Evolutionary conservation across 1,140 invertebrate species (phyloP), one percentile per base, ranked within the genome.

Genomic region (Andrena cerasifolii): DNA sequence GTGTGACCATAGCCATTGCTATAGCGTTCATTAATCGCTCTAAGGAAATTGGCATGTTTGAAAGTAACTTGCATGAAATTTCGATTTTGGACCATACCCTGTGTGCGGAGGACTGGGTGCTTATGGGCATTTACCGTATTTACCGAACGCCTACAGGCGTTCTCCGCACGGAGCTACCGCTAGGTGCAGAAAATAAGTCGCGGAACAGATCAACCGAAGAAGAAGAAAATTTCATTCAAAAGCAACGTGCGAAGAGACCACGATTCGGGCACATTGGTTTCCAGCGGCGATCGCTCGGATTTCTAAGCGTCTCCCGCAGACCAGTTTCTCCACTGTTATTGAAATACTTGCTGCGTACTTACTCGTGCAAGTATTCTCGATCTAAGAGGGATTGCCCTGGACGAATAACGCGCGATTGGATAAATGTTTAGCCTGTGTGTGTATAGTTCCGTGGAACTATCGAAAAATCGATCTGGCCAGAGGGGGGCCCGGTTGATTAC

Each of bases 291-390:
- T 59, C 61, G 31, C 16, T 40, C 61, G 49, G 73, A 76, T 58
- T 58, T 66, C 80, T 67, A 62, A 61, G 24, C 47, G 31, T 54
- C 51, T 45, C 72, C 31, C 74, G 53, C 63, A 56, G 33, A 54
- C 58, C 51, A 16, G 73, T 62, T 62, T 62, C 53, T 45, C 36
- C 58, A 26, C 56, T 65, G 77, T 86, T 87, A 87, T 88, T 80
- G 83, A 61, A 85, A 87, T 86, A 86, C 84, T 88, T 87, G 62
- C 62, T 78, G 56, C 61, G 59, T 82, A 86, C 73, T 84, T 86
- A 70, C 70, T 75, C 16, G 71, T 36, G 24, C 74, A 86, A 84
- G 81, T 87, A 86, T 85, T 86, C 54, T 40, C 61, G 74, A 63
- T 51, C 68, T 26, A 31, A 49, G 49, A 40, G 53, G 47, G 51